phyloP scores from a whole-genome alignment of 2,797 vertebrate genomes.

The Coilia nasus region DNA sequence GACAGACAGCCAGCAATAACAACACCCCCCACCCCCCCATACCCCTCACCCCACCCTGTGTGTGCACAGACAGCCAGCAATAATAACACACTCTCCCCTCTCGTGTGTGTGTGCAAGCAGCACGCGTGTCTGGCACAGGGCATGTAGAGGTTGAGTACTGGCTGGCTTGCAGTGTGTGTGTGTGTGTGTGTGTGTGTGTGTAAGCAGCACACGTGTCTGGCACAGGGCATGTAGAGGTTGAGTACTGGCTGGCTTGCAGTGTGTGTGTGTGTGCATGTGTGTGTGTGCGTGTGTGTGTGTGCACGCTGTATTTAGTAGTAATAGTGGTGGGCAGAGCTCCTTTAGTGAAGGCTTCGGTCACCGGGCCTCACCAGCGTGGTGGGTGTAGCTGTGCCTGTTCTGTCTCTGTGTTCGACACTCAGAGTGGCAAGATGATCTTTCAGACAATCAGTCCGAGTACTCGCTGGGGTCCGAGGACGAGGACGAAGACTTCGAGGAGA shows the following conservation, averaged over 20 bases:
- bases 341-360: background rate
- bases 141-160: background rate
- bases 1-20: too few species aligned
- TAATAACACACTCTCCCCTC: slow-evolving; percentile 65
- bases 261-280: too few species aligned
- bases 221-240: too few species aligned
- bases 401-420: slow-evolving; percentile 53
- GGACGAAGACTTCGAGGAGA: slow-evolving; percentile 98
- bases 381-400: slow-evolving; percentile 14
- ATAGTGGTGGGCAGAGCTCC: slow-evolving; percentile 1
- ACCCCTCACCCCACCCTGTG: too few species aligned
- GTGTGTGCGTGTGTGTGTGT: background rate
- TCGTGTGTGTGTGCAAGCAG: slow-evolving; percentile 43
- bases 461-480: slow-evolving; percentile 98
- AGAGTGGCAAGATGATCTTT: slow-evolving; percentile 99
- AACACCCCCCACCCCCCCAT: too few species aligned
- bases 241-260: too few species aligned
- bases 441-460: slow-evolving; percentile 98
- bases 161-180: background rate
- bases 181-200: slow-evolving; percentile 14
- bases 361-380: background rate
- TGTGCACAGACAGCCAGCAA: background rate
- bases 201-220: too few species aligned
- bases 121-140: background rate
- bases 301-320: background rate